Evolutionary conservation across 2,113 vertebrate species (phyloP).

Genomic region (Verasper variegatus): DNA sequence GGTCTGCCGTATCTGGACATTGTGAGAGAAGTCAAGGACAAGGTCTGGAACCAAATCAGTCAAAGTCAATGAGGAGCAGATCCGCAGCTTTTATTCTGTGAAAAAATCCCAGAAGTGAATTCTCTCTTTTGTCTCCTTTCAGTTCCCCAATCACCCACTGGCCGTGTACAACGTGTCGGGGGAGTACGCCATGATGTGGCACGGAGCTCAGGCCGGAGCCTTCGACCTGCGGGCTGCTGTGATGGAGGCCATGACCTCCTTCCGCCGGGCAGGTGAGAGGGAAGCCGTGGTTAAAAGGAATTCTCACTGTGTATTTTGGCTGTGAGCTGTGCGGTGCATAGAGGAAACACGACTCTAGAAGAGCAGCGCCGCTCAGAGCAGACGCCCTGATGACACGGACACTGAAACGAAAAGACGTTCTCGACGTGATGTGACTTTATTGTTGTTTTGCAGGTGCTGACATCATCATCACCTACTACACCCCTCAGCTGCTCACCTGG

Average conservation of each 20-base stretch:
- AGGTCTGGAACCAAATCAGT: conserved; percentile 80
- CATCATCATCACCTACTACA: conserved; percentile 94
- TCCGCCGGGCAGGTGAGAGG: conserved; percentile 92
- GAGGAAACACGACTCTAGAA: no score
- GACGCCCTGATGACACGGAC: no score
- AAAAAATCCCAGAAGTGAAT: background rate
- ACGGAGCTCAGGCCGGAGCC: conserved; percentile 91
- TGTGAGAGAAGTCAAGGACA: conserved; percentile 92
- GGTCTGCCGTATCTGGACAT: conserved; percentile 96
- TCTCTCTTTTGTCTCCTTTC: background rate
- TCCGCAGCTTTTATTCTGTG: no score
- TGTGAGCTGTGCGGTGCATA: no score
- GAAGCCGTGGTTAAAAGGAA: no score
- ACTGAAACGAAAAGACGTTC: no score
- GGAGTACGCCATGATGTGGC: conserved; percentile 98
- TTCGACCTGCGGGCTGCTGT: conserved; percentile 90
- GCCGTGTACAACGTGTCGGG: conserved; percentile 98
- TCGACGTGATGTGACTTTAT: no score
- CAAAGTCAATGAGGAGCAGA: no score
- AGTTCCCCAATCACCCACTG: conserved; percentile 90
- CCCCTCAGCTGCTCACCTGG: conserved; percentile 93
- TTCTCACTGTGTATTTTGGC: no score
- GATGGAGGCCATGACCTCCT: conserved; percentile 90
- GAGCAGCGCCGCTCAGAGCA: no score
- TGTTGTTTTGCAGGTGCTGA: conserved; percentile 85